Evolutionary conservation across 2,888 invertebrate species (phyloP).

Genomic region (Teinopalpus imperialis): DNA sequence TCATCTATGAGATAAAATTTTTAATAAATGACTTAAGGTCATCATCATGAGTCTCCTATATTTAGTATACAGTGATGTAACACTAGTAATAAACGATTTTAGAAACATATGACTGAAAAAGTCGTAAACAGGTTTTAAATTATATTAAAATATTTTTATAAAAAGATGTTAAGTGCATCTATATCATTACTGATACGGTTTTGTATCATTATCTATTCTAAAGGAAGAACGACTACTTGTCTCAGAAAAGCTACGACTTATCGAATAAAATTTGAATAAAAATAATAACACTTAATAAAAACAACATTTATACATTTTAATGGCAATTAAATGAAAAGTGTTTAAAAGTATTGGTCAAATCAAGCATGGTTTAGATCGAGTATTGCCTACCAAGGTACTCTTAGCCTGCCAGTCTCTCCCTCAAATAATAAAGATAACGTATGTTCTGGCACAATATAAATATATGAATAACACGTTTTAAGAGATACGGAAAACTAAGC

Average conservation of each 20-base stretch:
- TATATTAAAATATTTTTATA: background rate
- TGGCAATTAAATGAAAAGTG: background rate
- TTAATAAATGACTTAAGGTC: conserved; percentile 19
- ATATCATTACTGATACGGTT: conserved; percentile 3
- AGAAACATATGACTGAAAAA: background rate
- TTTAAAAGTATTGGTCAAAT: conserved; percentile 32
- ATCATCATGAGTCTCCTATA: conserved; percentile 14
- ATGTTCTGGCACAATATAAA: conserved; percentile 37
- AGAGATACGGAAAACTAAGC: conserved; percentile 53
- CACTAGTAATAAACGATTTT: conserved; percentile 5
- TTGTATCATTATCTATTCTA: conserved; percentile 2
- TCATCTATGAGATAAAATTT: conserved; percentile 35
- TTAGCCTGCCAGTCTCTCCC: conserved; percentile 76
- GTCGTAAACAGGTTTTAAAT: background rate
- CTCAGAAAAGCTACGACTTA: conserved; percentile 2
- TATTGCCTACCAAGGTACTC: conserved; percentile 52
- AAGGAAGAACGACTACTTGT: conserved; percentile 4
- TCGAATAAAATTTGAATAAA: background rate
- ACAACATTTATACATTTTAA: background rate
- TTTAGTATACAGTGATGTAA: conserved; percentile 25
- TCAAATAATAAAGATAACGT: conserved; percentile 61
- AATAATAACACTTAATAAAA: background rate
- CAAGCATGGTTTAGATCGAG: conserved; percentile 55
- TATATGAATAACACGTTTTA: conserved; percentile 41
- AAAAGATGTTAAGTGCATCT: background rate